A percentile compares a stretch with the other conserved stretches of the same genome.
Conservation (phyloP, 1,140 invertebrate genomes). For the Leptopilina clavipes region DNA sequence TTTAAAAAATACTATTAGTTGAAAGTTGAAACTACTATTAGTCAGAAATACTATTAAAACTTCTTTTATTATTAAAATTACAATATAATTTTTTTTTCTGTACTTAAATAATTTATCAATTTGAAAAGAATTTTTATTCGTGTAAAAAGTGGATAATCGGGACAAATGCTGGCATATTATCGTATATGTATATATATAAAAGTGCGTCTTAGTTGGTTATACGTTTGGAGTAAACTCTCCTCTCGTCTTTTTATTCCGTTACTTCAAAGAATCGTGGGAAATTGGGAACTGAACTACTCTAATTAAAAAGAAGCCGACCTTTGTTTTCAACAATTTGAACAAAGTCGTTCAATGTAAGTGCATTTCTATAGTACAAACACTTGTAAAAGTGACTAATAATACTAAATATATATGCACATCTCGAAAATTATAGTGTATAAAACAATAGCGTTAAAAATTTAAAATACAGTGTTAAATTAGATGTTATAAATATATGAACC, state of each 20-base stretch:
- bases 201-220: slow-evolving; percentile 35
- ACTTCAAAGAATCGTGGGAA: slow-evolving; percentile 63
- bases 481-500: neutral
- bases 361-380: neutral
- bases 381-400: neutral
- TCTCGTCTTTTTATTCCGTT: slow-evolving; percentile 54
- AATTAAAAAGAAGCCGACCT: slow-evolving; percentile 62
- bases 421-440: slow-evolving; percentile 4
- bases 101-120: neutral
- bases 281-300: slow-evolving; percentile 54
- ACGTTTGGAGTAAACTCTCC: neutral
- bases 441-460: slow-evolving; percentile 10
- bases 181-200: neutral
- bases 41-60: too few species aligned
- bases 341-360: slow-evolving; percentile 3
- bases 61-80: too few species aligned
- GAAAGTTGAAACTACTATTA: too few species aligned
- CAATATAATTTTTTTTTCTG: neutral
- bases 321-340: slow-evolving; percentile 59
- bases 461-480: neutral
- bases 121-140: neutral
- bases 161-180: slow-evolving; percentile 52
- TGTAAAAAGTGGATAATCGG: slow-evolving; percentile 56
- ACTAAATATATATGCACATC: neutral
- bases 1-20: too few species aligned